Evolutionary conservation across 2,888 invertebrate species (phyloP), one percentile per base, ranked within the genome.

Genomic region (Aleiodes alternator): DNA sequence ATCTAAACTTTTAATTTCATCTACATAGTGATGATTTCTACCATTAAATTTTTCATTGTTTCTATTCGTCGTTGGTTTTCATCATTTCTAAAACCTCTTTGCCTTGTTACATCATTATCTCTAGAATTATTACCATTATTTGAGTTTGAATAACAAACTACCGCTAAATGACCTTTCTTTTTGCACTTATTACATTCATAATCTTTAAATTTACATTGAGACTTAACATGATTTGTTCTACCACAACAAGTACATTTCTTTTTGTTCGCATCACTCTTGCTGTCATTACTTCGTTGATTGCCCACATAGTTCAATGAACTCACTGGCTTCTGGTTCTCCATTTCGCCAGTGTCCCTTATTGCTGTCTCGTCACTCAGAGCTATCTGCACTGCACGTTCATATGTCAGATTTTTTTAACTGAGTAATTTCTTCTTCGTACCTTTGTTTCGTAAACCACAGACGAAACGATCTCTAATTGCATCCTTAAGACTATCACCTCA

Each of bases 151-250:
- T 53, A 66, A 14, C 76, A 73, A 7, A 73, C 69, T 12, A 31
- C 59, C 3, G 57, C 48, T 6, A 78, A 73, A 55, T 73, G 68
- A 11, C 76, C 73, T 14, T 66, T 50, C 23, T 55, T 73, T 14
- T 71, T 71, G 16, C 76, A 78, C 3, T 56, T 64, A 53, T 75
- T 76, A 71, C 78, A 78, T 9, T 43, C 55, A 51, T 69, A 59
- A 38, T 68, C 7, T 31, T 69, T 64, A 48, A 56, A 78, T 59
- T 55, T 69, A 69, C 71, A 75, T 38, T 72, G 61, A 7, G 57
- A 53, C n/a, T 48, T 23, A 34, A 31, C 72, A 53, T 76, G 76
- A 59, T 50, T 51, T 9, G 11, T 12, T 14, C 48, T 59, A 7
- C 76, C 76, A 43, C 73, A 73, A 61, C 73, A 76, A 69, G 16